Conservation (phyloP, 2,113 vertebrate species). For the Dissostichus mawsoni region DNA sequence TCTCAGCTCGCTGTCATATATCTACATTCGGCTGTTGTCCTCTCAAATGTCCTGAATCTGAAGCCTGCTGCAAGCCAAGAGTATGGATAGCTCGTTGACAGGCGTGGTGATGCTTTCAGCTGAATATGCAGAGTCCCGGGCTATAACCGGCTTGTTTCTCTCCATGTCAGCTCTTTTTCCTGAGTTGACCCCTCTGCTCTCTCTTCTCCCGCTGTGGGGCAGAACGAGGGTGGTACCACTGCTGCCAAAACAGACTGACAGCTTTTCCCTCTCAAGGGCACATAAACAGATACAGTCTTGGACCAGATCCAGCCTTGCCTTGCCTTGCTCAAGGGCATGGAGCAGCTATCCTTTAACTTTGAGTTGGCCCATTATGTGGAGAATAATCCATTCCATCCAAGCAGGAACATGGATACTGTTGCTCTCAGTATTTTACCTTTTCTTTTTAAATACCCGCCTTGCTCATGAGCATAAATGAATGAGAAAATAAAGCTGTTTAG, state of each 20-base stretch:
- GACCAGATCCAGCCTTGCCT: conserved; percentile 22
- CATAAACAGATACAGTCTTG: conserved; percentile 45
- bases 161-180: conserved; percentile 70
- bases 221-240: conserved; percentile 55
- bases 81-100: conserved; percentile 58
- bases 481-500: conserved; percentile 28
- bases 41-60: conserved; percentile 48
- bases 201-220: conserved; percentile 57
- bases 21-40: conserved; percentile 34
- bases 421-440: not conserved
- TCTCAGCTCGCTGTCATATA: conserved; percentile 29
- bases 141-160: conserved; percentile 63
- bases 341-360: conserved; percentile 26
- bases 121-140: conserved; percentile 61
- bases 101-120: conserved; percentile 54
- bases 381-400: conserved; percentile 28
- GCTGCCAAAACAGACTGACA: conserved; percentile 63
- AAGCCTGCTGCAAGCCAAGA: conserved; percentile 50
- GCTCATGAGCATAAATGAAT: conserved; percentile 14
- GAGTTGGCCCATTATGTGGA: conserved; percentile 22
- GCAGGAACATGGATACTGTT: not conserved
- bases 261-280: conserved; percentile 57
- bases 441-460: conserved; percentile 5
- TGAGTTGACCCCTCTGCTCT: conserved; percentile 63
- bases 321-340: conserved; percentile 46